Percentiles rank a stretch among this genome's conserved stretches.
Conservation (phyloP, 2,888 invertebrate genomes). For the Xestia c-nigrum region DNA sequence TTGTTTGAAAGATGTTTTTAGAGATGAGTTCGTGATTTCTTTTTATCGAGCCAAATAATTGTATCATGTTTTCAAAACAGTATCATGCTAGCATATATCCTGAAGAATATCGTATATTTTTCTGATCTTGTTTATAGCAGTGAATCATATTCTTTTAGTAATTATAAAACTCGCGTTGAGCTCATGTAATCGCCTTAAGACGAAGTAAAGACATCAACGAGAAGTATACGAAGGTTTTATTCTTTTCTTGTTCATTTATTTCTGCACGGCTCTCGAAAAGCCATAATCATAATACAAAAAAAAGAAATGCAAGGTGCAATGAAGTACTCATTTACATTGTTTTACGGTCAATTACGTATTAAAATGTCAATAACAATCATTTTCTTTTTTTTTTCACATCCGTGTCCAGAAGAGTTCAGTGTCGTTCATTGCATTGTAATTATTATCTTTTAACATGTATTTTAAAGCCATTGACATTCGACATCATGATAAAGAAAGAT, state of each 20-base stretch:
- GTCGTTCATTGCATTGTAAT: conserved; percentile 20
- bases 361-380: conserved; percentile 30
- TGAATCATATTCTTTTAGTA: too few species aligned
- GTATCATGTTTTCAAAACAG: too few species aligned
- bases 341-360: conserved; percentile 9
- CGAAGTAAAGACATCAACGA: neutral
- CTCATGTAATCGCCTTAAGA: too few species aligned
- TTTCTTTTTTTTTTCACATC: conserved; percentile 21
- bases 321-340: neutral
- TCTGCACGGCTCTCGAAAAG: neutral
- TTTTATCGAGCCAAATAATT: too few species aligned
- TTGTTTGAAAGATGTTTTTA: too few species aligned
- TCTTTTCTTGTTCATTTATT: neutral
- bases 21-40: too few species aligned
- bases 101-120: too few species aligned
- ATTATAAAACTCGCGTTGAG: too few species aligned
- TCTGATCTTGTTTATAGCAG: too few species aligned
- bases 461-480: conserved; percentile 17
- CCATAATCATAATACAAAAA: conserved; percentile 4
- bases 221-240: neutral
- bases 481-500: neutral
- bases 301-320: neutral
- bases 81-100: too few species aligned
- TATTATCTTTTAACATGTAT: neutral
- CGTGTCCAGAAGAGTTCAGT: conserved; percentile 38